Evolutionary conservation across 2,113 vertebrate genomes (phyloP), one percentile per base, ranked within the genome.

Genomic region (Callopanchax toddi): DNA sequence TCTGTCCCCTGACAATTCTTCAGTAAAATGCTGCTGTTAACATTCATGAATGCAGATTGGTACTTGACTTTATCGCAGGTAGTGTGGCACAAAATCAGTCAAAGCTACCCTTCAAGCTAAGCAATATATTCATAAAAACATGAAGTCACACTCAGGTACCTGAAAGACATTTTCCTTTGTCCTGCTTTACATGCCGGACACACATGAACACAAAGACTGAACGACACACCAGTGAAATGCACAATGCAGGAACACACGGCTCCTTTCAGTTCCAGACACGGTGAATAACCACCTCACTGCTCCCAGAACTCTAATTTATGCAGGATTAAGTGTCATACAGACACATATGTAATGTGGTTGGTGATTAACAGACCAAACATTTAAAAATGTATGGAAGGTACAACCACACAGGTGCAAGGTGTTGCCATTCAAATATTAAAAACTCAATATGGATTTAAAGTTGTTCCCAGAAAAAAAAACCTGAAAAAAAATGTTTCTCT

Each of bases 41-140:
- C 63, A 79, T 84, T 84, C 76, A 83, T 75, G 54, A 70, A 77
- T 81, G 74, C 79, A 81, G 79, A 83, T 81, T 77, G 74, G 37
- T 71, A 71, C 70, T 78, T 60, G 69, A 85, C 72, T 71, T 62
- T 50, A 62, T 76, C 26, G 26, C 71, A 61, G 71, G 44, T 67
- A 50, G 36, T 23, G 65, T 37, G 63, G 42, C 59, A 39, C 43
- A 65, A 68, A 75, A 78, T 71, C 60, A 68, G 68, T 32, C 48
- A 6, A 34, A 13, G 20, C 53, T 16, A 36, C 65, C 65, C 70
- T 58, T 66, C 72, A 60, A 49, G 11, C 45, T 1, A 7, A 37
- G 72, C 48, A 57, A 70, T 29, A 37, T 32, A 62, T 81, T 79
- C 48, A 71, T 39, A 76, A 75, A 74, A 60, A 64, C 39, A 54